phyloP scores from a whole-genome alignment of 2,888 invertebrate species.

The Lomographa bimaculata region DNA sequence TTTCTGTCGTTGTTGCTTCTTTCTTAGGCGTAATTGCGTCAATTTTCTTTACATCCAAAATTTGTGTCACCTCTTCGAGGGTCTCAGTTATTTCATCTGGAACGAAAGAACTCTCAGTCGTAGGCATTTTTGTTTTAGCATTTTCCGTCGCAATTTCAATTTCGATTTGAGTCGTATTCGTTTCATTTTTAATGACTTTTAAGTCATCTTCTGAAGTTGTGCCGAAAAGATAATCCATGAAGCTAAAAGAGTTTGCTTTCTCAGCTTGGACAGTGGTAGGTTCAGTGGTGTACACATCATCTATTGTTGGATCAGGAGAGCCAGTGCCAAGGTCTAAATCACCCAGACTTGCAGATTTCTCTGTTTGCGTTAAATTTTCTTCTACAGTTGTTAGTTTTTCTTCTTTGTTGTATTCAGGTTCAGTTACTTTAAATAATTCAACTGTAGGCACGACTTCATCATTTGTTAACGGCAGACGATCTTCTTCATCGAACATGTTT shows the following conservation, averaged over 20 bases:
- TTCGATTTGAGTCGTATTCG: constrained; percentile 40
- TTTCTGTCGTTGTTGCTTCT: constrained; percentile 37
- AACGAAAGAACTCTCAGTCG: constrained; percentile 65
- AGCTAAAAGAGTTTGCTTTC: constrained; percentile 51
- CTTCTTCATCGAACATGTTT: constrained; percentile 55
- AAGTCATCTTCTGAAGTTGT: constrained; percentile 55
- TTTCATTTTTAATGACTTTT: constrained; percentile 35
- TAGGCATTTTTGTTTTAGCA: constrained; percentile 48
- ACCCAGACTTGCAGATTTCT: constrained; percentile 51
- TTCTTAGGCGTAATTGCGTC: constrained; percentile 19
- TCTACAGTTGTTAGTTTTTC: constrained; percentile 36
- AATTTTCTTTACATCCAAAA: constrained; percentile 29
- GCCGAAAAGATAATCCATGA: constrained; percentile 75
- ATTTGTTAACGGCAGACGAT: constrained; percentile 33
- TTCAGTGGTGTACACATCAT: constrained; percentile 61
- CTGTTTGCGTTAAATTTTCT: constrained; percentile 45
- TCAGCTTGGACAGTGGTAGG: constrained; percentile 45
- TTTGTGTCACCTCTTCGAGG: no score
- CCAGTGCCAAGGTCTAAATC: constrained; percentile 72
- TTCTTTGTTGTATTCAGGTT: constrained; percentile 13
- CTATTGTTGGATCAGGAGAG: constrained; percentile 64
- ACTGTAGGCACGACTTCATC: constrained; percentile 33
- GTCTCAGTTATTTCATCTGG: constrained; percentile 73
- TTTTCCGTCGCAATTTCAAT: constrained; percentile 49
- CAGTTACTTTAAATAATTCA: constrained; percentile 58